These are phyloP conservation scores for Shargacucullia verbasci DNA, from an alignment of 2,888 invertebrate genomes.

Conservation along the genomic window DNA sequence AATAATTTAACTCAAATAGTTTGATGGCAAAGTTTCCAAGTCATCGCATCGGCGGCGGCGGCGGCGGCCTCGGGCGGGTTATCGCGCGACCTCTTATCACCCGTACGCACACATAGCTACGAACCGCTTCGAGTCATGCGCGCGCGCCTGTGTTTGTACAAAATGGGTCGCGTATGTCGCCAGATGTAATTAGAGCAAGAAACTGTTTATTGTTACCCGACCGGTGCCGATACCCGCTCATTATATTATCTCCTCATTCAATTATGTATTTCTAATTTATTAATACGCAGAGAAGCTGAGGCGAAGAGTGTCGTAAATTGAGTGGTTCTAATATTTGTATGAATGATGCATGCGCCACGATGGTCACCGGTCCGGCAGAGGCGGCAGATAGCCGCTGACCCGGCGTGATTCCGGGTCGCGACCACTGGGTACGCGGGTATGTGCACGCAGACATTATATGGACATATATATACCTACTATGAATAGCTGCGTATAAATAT, in stretches of 20 bases:
- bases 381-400: constrained; percentile 5
- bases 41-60: constrained; percentile 33
- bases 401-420: constrained; percentile 15
- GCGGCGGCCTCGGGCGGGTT: constrained; percentile 64
- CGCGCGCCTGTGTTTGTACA: constrained; percentile 43
- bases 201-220: constrained; percentile 64
- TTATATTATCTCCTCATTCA: constrained; percentile 26
- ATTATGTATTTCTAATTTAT: constrained; percentile 30
- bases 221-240: constrained; percentile 43
- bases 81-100: constrained; percentile 78
- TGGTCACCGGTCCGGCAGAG: constrained; percentile 4
- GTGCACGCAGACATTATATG: constrained; percentile 15
- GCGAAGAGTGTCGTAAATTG: constrained; percentile 5
- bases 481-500: too few relatives aligned
- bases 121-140: constrained; percentile 11
- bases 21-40: constrained; percentile 27
- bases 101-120: constrained; percentile 58
- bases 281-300: constrained; percentile 3
- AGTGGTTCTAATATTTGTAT: constrained; percentile 4
- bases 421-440: not conserved
- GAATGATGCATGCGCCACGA: constrained; percentile 10
- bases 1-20: constrained; percentile 23
- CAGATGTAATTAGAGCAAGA: constrained; percentile 73
- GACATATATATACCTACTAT: not conserved
- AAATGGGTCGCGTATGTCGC: constrained; percentile 72